Percentiles rank a stretch among this genome's conserved stretches.
These are phyloP conservation scores for Melikaiella ostensackeni DNA, from an alignment of 2,888 invertebrate genomes.

Conservation along the genomic window DNA sequence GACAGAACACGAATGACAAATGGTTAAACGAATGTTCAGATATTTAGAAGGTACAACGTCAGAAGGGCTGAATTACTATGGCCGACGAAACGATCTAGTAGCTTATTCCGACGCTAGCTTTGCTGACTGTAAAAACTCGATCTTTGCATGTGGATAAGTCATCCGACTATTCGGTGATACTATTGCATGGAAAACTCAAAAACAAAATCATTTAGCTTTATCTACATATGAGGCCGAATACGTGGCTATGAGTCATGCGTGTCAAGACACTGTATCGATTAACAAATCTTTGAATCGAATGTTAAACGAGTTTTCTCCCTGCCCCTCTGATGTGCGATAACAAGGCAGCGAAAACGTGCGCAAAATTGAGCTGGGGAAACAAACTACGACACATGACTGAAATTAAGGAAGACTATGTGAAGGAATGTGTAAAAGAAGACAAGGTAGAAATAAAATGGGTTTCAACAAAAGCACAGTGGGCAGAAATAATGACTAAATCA, in stretches of 20 bases:
- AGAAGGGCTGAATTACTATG: too few relatives aligned
- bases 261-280: constrained; percentile 9
- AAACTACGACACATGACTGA: constrained; percentile 20
- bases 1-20: too few relatives aligned
- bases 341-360: not conserved
- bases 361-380: constrained; percentile 9
- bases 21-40: too few relatives aligned
- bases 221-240: constrained; percentile 6
- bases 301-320: not conserved
- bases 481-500: constrained; percentile 45
- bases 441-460: constrained; percentile 37
- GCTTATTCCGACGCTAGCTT: too few relatives aligned
- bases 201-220: constrained; percentile 5
- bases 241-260: constrained; percentile 23
- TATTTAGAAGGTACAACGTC: too few relatives aligned
- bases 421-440: constrained; percentile 11
- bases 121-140: too few relatives aligned
- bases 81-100: too few relatives aligned
- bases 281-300: constrained; percentile 8
- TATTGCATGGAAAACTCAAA: not conserved
- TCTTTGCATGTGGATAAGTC: too few relatives aligned
- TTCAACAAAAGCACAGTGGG: constrained; percentile 46
- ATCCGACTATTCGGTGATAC: too few relatives aligned
- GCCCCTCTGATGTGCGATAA: not conserved
- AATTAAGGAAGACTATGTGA: constrained; percentile 1